Conservation (phyloP, 2,113 vertebrate genomes). For the Saguinus imperator region DNA sequence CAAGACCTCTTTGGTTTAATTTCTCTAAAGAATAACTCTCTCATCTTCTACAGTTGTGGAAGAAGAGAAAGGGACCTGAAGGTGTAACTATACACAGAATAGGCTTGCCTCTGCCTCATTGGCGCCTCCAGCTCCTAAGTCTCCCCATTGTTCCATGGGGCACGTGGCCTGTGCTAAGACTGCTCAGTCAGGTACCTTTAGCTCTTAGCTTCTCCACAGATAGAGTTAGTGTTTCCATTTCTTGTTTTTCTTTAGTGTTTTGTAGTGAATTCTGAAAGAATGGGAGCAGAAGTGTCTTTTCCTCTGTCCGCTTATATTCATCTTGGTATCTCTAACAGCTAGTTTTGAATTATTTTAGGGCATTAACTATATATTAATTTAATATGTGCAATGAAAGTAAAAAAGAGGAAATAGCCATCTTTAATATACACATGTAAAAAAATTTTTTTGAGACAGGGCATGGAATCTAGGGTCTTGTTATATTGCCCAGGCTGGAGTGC, state of each 20-base stretch:
- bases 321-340: not conserved
- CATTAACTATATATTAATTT: slow-evolving; percentile 8
- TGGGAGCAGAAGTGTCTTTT: not conserved
- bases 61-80: not conserved
- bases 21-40: not conserved
- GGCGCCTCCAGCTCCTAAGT: not conserved
- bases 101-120: not conserved
- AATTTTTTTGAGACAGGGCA: no score
- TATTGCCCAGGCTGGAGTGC: no score
- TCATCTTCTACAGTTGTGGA: not conserved
- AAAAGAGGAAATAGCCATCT: not conserved
- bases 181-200: not conserved
- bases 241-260: not conserved
- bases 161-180: not conserved
- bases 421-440: not conserved
- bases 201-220: not conserved
- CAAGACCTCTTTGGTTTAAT: not conserved
- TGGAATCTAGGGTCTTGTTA: no score
- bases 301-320: not conserved
- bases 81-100: not conserved
- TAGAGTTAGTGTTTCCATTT: not conserved
- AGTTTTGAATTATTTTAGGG: slow-evolving; percentile 15
- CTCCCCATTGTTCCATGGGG: not conserved
- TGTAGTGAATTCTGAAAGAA: not conserved
- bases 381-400: not conserved